Conservation (phyloP, 1,140 invertebrate species). For the Rhopalosiphum maidis region DNA sequence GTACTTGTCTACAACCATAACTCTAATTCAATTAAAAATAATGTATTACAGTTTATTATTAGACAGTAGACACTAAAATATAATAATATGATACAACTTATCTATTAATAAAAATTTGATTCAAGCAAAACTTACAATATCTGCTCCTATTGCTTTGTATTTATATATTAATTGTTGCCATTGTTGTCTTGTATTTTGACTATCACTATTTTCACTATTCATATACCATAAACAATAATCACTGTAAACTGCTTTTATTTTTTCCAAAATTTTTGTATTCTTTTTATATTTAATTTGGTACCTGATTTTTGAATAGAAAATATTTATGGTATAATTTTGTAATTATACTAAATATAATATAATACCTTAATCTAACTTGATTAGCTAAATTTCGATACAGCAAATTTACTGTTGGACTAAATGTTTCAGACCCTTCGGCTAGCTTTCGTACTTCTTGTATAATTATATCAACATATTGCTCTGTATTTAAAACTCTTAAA, state of each 20-base stretch:
- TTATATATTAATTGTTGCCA: slow-evolving; percentile 74
- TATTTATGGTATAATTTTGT: background rate
- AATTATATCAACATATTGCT: slow-evolving; percentile 71
- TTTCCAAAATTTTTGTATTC: slow-evolving; percentile 71
- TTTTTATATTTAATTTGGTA: slow-evolving; percentile 73
- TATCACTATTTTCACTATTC: slow-evolving; percentile 61
- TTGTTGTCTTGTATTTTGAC: slow-evolving; percentile 72
- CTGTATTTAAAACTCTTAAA: slow-evolving; percentile 71
- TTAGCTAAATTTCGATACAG: slow-evolving; percentile 74
- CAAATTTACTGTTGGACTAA: slow-evolving; percentile 72
- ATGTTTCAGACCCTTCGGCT: slow-evolving; percentile 78
- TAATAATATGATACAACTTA: background rate
- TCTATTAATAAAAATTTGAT: background rate
- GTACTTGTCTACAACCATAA: too few species aligned
- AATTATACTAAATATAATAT: background rate
- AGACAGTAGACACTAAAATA: too few species aligned
- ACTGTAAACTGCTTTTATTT: slow-evolving; percentile 72
- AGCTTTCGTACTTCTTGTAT: slow-evolving; percentile 73
- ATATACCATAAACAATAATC: slow-evolving; percentile 77
- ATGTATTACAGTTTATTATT: too few species aligned
- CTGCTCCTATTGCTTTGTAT: slow-evolving; percentile 67
- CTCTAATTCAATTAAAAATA: too few species aligned
- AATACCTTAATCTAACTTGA: slow-evolving; percentile 65
- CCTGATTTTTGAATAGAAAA: slow-evolving; percentile 61
- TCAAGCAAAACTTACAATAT: slow-evolving; percentile 64